phyloP scores from a whole-genome alignment of 2,797 vertebrate species.

The Cirrhinus mrigala region DNA sequence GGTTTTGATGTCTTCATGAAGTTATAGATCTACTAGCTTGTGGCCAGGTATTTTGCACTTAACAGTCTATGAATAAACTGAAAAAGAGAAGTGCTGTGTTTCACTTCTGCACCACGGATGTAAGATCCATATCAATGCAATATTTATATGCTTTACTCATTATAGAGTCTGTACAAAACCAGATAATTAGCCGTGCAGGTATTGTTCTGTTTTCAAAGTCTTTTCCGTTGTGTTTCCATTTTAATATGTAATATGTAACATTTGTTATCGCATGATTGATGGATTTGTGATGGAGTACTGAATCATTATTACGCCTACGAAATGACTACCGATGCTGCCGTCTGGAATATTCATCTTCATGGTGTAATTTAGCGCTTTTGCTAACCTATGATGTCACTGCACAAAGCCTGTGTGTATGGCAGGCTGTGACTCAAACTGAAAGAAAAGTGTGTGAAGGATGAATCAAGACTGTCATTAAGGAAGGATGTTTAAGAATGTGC shows the following conservation, averaged over 20 bases:
- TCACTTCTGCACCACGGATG: constrained; percentile 43
- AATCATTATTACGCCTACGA: background rate
- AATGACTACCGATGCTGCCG: background rate
- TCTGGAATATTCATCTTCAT: background rate
- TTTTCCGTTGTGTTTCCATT: background rate
- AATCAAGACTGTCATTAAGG: background rate
- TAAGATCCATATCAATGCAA: constrained; percentile 2
- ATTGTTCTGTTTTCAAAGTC: background rate
- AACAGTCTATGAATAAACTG: constrained; percentile 43
- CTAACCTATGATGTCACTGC: constrained; percentile 12
- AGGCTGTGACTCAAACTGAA: constrained; percentile 11
- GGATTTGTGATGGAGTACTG: background rate
- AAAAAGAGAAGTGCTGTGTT: constrained; percentile 51
- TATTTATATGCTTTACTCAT: constrained; percentile 4
- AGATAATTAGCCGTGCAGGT: background rate
- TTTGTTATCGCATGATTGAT: background rate
- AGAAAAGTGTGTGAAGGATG: background rate
- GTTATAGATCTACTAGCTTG: background rate
- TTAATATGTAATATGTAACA: too few relatives aligned
- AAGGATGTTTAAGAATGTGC: background rate
- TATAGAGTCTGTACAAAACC: background rate
- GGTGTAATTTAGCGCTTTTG: background rate
- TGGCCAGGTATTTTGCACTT: background rate
- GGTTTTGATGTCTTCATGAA: background rate
- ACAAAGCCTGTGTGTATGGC: background rate